Conservation (phyloP, 2,113 vertebrate genomes). For the Struthio camelus region DNA sequence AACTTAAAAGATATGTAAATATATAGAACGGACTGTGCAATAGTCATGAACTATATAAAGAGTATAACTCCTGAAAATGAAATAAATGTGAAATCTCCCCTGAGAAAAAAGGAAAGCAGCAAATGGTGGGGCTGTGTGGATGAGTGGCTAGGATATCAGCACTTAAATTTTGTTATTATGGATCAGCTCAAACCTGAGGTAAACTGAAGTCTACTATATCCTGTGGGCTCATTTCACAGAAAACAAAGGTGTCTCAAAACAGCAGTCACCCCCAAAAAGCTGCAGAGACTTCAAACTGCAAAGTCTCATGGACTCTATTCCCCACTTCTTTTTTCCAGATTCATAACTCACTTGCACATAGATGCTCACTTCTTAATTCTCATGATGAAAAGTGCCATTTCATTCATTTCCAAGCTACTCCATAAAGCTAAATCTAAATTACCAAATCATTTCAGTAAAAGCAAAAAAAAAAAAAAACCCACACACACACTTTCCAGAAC, state of each 20-base stretch:
- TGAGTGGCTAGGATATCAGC: slow-evolving; percentile 26
- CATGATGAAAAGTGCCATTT: not conserved
- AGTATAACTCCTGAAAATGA: slow-evolving; percentile 5
- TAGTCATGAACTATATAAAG: not conserved
- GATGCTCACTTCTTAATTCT: accelerated
- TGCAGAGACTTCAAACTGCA: not conserved
- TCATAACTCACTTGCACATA: not conserved
- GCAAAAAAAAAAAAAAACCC: not conserved
- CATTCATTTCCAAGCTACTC: not conserved
- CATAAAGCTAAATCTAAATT: not conserved
- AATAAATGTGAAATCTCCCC: slow-evolving; percentile 27
- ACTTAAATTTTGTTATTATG: not conserved
- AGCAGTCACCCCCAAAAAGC: not conserved
- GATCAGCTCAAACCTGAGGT: slow-evolving; percentile 54
- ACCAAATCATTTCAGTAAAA: not conserved
- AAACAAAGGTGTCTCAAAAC: not conserved
- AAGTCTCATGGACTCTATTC: not conserved
- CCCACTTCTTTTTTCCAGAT: accelerated
- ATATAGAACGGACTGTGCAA: not conserved
- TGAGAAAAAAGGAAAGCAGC: not conserved
- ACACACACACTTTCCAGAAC: not conserved
- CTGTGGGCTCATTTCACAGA: slow-evolving; percentile 50
- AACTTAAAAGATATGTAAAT: not conserved
- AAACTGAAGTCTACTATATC: slow-evolving; percentile 47
- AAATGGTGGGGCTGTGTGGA: not conserved